Conservation (phyloP, 2,888 invertebrate species). For the Eupelmus urozonus region DNA sequence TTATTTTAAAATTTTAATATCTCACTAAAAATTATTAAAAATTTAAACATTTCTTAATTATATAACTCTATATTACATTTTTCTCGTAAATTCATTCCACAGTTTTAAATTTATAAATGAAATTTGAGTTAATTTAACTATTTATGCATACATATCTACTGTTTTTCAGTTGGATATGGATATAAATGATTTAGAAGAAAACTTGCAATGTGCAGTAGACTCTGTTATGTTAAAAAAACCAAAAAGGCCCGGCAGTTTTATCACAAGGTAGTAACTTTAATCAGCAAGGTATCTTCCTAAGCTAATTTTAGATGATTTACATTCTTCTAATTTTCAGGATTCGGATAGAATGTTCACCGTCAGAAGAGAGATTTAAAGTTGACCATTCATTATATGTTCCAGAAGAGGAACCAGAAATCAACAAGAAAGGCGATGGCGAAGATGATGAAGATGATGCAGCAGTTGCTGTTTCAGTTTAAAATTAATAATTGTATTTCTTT, state of each 20-base stretch:
- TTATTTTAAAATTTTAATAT: conserved; percentile 68
- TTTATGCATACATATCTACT: too few species aligned
- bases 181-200: conserved; percentile 83
- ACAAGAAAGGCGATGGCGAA: conserved; percentile 69
- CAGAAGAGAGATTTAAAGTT: conserved; percentile 84
- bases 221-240: conserved; percentile 84
- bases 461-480: conserved; percentile 48
- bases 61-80: too few species aligned
- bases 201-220: conserved; percentile 83
- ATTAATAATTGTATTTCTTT: background rate
- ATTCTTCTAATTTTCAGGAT: conserved; percentile 78
- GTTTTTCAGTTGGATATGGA: conserved; percentile 84
- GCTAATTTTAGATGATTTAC: too few species aligned
- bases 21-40: background rate
- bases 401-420: conserved; percentile 64
- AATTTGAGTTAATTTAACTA: too few species aligned
- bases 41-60: too few species aligned
- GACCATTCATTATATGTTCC: conserved; percentile 77
- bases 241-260: conserved; percentile 84
- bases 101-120: too few species aligned
- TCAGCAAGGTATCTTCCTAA: too few species aligned
- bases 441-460: conserved; percentile 52
- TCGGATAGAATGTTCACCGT: conserved; percentile 82
- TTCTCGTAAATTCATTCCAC: too few species aligned
- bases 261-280: conserved; percentile 80